Evolutionary conservation across 35 echinoderm and acorn worm genomes (phyloP).

Genomic region (Holothuria glaberrima): DNA sequence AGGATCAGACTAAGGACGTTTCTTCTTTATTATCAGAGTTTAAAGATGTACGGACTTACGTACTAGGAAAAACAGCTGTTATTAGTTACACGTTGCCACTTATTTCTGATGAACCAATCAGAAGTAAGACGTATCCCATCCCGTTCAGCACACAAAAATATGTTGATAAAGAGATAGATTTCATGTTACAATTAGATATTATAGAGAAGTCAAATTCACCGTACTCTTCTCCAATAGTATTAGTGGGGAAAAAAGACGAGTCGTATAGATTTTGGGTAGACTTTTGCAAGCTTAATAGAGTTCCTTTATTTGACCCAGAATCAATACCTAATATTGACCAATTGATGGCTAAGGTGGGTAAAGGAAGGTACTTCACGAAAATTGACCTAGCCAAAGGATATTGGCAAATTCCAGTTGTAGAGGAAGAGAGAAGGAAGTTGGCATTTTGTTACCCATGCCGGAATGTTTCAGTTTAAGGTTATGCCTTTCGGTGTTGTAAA

Average conservation of each 20-base stretch:
- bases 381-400: constrained; percentile 59
- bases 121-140: constrained; percentile 1
- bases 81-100: not conserved
- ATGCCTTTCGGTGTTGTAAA: not conserved
- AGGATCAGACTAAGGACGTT: too few species aligned
- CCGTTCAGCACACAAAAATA: not conserved
- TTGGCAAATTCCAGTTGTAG: constrained; percentile 57
- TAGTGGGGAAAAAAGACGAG: constrained; percentile 50
- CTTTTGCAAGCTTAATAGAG: constrained; percentile 21
- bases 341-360: constrained; percentile 1
- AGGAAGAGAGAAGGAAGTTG: not conserved
- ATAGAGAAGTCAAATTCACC: not conserved
- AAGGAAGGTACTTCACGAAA: constrained; percentile 41
- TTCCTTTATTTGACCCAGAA: constrained; percentile 39
- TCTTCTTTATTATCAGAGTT: not conserved
- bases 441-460: not conserved
- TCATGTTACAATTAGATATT: too few species aligned
- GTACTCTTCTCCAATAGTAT: constrained; percentile 32
- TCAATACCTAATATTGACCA: constrained; percentile 46
- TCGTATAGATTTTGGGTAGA: constrained; percentile 30
- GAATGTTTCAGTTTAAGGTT: too few species aligned
- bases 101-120: not conserved
- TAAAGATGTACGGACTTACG: constrained; percentile 33
- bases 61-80: constrained; percentile 30
- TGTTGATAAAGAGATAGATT: too few species aligned